phyloP scores from a whole-genome alignment of 2,797 vertebrate genomes.

The Poecilia picta region DNA sequence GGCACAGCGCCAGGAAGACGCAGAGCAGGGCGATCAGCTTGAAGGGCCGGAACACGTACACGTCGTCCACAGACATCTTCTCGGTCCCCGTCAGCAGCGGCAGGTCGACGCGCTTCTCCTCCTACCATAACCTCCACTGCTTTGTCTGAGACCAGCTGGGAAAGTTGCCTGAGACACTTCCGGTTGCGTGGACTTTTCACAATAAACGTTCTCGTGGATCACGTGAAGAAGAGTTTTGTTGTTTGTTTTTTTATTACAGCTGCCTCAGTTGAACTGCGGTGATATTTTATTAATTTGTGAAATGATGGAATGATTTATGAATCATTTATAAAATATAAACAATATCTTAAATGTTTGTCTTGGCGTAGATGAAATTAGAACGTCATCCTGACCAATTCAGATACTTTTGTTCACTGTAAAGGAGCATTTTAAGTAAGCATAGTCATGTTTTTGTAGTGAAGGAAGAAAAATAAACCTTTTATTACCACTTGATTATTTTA shows the following conservation, averaged over 20 bases:
- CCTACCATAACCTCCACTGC: slow-evolving; percentile 41
- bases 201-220: slow-evolving; percentile 32
- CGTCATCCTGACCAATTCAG: not conserved
- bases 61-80: slow-evolving; percentile 82
- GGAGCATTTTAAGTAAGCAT: no score
- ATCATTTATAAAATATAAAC: not conserved
- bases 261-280: not conserved
- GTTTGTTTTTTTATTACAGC: not conserved
- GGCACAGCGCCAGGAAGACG: slow-evolving; percentile 80
- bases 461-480: not conserved
- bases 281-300: not conserved
- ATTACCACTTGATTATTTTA: not conserved
- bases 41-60: slow-evolving; percentile 81
- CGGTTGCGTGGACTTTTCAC: slow-evolving; percentile 50
- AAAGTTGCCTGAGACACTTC: slow-evolving; percentile 43
- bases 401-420: not conserved
- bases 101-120: slow-evolving; percentile 28
- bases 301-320: not conserved
- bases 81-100: not conserved
- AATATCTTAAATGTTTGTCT: not conserved
- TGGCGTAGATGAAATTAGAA: not conserved
- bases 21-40: slow-evolving; percentile 85
- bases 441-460: not conserved
- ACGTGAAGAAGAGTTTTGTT: not conserved
- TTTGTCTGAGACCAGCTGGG: slow-evolving; percentile 39